Conservation (phyloP, 92 coral and sea anemone species). For the Palythoa grandiflora region DNA sequence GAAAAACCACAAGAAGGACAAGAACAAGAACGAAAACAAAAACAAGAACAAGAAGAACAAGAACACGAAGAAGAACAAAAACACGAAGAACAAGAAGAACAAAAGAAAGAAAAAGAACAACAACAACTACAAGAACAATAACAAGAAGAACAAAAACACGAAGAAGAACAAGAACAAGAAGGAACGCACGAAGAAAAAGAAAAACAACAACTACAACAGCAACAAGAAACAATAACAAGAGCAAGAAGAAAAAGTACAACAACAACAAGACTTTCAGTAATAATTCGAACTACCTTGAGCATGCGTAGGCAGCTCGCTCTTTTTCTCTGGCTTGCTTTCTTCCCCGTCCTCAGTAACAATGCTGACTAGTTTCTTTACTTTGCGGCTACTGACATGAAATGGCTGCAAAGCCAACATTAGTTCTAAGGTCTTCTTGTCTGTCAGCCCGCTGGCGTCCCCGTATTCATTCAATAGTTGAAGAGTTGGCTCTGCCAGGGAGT, state of each 20-base stretch:
- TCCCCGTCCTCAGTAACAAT: conserved; percentile 59
- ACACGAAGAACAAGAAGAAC: too few relatives aligned
- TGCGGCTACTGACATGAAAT: conserved; percentile 76
- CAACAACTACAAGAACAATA: too few relatives aligned
- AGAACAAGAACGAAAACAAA: too few relatives aligned
- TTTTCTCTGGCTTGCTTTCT: conserved; percentile 26
- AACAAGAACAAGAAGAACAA: too few relatives aligned
- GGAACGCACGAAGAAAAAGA: too few relatives aligned
- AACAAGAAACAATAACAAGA: too few relatives aligned
- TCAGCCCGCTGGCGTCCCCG: conserved; percentile 58
- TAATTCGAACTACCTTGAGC: conserved; percentile 43
- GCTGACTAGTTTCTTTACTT: conserved; percentile 73
- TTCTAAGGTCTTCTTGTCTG: conserved; percentile 83
- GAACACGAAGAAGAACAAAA: too few relatives aligned
- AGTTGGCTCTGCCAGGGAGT: conserved; percentile 70
- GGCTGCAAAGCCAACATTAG: conserved; percentile 92
- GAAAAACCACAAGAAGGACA: too few relatives aligned
- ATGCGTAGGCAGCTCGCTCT: conserved; percentile 38
- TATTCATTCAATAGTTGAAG: conserved; percentile 74
- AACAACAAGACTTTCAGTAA: not conserved
- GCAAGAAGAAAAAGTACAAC: not conserved
- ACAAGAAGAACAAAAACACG: too few relatives aligned
- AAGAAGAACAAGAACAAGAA: too few relatives aligned
- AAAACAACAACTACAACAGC: too few relatives aligned
- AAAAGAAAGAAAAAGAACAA: too few relatives aligned